These are phyloP conservation scores for Xanthostigma xanthostigma DNA, from an alignment of 2,888 invertebrate species.

Conservation along the genomic window DNA sequence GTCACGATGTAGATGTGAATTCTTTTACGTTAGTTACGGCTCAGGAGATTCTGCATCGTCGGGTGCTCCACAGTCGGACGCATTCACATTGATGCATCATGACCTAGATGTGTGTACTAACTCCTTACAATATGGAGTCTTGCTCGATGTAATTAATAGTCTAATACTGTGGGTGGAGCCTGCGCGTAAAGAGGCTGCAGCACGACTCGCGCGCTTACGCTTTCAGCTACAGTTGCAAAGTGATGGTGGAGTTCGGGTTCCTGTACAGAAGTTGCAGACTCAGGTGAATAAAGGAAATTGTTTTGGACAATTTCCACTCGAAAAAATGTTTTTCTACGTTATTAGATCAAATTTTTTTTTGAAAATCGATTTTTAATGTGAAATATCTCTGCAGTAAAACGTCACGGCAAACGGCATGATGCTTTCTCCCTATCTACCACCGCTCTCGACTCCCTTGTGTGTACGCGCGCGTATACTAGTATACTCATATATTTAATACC, in stretches of 20 bases:
- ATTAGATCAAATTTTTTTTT: too few species aligned
- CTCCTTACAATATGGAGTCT: conserved; percentile 89
- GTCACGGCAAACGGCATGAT: too few species aligned
- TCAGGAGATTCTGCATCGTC: conserved; percentile 53
- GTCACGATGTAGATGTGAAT: conserved; percentile 93
- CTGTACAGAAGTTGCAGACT: conserved; percentile 84
- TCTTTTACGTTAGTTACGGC: conserved; percentile 91
- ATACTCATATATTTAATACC: too few species aligned
- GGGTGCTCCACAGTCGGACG: conserved; percentile 61
- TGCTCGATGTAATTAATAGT: conserved; percentile 95
- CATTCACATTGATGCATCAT: conserved; percentile 95
- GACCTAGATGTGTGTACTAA: conserved; percentile 97
- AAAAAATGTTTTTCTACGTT: too few species aligned
- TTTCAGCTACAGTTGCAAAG: conserved; percentile 87
- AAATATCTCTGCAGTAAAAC: too few species aligned
- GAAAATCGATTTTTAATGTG: too few species aligned
- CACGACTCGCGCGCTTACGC: conserved; percentile 78
- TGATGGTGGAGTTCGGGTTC: conserved; percentile 79
- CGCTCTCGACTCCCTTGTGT: too few species aligned
- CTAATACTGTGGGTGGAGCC: conserved; percentile 92
- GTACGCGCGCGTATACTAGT: too few species aligned
- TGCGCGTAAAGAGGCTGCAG: conserved; percentile 78
- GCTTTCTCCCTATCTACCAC: too few species aligned
- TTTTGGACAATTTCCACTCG: too few species aligned
- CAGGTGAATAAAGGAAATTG: conserved; percentile 30